Percentiles rank a stretch among this genome's conserved stretches.
Evolutionary conservation across 2,113 vertebrate genomes (phyloP).

Genomic region (Cyanoderma ruficeps): DNA sequence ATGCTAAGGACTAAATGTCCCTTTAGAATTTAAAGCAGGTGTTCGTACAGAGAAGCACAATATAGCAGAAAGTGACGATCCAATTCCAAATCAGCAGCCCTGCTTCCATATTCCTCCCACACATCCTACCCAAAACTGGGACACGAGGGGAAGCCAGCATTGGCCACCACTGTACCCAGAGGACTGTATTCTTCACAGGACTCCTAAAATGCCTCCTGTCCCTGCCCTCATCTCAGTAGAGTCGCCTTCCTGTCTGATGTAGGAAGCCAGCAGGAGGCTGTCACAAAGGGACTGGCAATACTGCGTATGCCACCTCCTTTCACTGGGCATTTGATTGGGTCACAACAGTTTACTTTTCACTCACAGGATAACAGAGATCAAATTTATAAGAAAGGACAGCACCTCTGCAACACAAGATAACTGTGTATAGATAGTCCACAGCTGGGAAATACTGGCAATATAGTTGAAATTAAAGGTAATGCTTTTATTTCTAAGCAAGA

Average conservation of each 20-base stretch:
- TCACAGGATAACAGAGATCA: neutral
- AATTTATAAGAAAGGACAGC: neutral
- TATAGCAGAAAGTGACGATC: neutral
- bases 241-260: neutral
- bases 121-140: neutral
- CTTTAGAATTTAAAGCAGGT: conserved; percentile 26
- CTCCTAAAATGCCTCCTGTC: neutral
- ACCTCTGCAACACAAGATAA: neutral
- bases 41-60: neutral
- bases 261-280: neutral
- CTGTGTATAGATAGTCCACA: neutral
- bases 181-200: neutral
- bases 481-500: neutral
- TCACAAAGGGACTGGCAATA: neutral
- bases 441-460: neutral
- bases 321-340: neutral
- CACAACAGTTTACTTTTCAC: neutral
- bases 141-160: accelerated
- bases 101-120: conserved; percentile 15
- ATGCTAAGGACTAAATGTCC: neutral
- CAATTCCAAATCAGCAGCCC: neutral
- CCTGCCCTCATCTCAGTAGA: neutral
- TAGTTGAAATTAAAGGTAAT: neutral
- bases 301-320: neutral
- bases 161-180: neutral